Conservation (phyloP, 2,797 vertebrate species). For the Odontamblyopus rebecca region DNA sequence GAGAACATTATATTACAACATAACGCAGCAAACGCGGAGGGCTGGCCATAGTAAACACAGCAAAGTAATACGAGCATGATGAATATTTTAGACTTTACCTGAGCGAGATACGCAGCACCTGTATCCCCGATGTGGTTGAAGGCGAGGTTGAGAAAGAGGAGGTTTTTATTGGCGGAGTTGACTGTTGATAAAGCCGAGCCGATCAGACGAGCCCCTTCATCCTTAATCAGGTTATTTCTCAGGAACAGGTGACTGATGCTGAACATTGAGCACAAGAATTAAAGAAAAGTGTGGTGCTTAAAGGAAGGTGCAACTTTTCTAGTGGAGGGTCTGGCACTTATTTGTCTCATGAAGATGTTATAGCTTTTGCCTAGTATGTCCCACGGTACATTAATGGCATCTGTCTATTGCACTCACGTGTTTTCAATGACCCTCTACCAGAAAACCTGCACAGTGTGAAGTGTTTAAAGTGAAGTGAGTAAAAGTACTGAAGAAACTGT, state of each 20-base stretch:
- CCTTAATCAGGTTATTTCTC: slow-evolving; percentile 81
- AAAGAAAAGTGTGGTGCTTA: background rate
- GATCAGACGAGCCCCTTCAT: slow-evolving; percentile 77
- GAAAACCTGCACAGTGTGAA: too few relatives aligned
- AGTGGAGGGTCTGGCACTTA: too few relatives aligned
- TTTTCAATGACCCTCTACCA: too few relatives aligned
- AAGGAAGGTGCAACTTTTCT: too few relatives aligned
- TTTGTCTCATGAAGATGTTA: too few relatives aligned
- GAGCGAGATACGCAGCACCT: slow-evolving; percentile 81
- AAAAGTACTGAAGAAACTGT: background rate
- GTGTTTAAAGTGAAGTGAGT: background rate
- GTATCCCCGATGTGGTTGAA: slow-evolving; percentile 86
- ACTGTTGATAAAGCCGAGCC: slow-evolving; percentile 78
- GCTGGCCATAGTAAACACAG: background rate
- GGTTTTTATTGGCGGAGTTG: slow-evolving; percentile 71
- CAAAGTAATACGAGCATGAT: background rate
- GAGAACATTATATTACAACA: background rate
- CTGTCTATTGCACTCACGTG: too few relatives aligned
- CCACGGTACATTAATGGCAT: too few relatives aligned
- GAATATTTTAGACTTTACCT: slow-evolving; percentile 65
- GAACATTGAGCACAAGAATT: slow-evolving; percentile 19
- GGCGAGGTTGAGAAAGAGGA: slow-evolving; percentile 82
- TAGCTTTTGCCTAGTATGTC: too few relatives aligned
- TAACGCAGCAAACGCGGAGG: background rate
- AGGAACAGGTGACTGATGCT: slow-evolving; percentile 84